Evolutionary conservation across 2,113 vertebrate species (phyloP), one percentile per base, ranked within the genome.

Genomic region (Gavialis gangeticus): DNA sequence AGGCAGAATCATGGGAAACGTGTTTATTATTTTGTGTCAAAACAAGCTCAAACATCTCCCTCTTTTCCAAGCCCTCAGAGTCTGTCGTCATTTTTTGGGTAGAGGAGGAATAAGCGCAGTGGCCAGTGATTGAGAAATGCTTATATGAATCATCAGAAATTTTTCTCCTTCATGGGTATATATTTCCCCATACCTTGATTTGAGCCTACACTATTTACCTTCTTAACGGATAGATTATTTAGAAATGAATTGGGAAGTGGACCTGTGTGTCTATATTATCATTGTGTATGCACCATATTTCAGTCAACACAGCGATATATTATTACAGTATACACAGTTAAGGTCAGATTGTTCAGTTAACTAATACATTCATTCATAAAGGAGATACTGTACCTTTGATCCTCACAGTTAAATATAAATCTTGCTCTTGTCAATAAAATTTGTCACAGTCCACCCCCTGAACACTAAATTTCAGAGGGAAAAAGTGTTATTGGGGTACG

Each of bases 11-110:
- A 80, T 27, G 59, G 82, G 62, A 82, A 93, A 95, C 90, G 27
- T 75, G 25, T 97, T 96, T 91, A 66, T 94, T 95, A 75, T 64
- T 79, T 94, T 91, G 37, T 81, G 82, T 25, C 79, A 91, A 55
- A 84, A 77, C n/a, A 89, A 94, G 64, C 73, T 91, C 46, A 91
- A 28, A 80, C 69, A 76, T 94, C 56, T 76, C 22, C 46, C 55
- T 9, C 18, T 80, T 94, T 93, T 93, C 87, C 77, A 75, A 75
- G 76, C 62, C 73, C 81, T 75, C 62, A 73, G 71, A 90, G 57
- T 85, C 91, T 94, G 78, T 80, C 95, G 83, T 91, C 69, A 79
- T 86, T 92, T 46, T 9, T 91, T 85, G 67, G 18, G 22, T 30
- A 87, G 66, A 91, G 87, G 90, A 87, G 64, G 78, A 62, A 60